These are phyloP conservation scores for Myiozetetes cayanensis DNA, from an alignment of 2,113 vertebrate species.

Conservation along the genomic window DNA sequence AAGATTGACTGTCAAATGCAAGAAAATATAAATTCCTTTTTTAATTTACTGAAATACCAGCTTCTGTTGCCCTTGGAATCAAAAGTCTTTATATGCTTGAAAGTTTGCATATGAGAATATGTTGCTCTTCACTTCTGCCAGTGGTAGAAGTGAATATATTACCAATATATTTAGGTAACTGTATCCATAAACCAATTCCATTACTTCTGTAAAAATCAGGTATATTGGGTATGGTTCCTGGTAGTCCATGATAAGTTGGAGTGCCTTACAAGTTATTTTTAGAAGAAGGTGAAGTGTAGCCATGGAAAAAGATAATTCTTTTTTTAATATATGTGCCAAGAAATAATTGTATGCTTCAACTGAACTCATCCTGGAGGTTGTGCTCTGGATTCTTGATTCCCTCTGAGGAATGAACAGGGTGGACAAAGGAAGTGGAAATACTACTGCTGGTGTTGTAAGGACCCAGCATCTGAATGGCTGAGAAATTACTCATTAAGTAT, in stretches of 20 bases:
- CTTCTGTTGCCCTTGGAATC: background rate
- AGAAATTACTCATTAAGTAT: background rate
- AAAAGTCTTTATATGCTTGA: background rate
- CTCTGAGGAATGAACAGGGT: background rate
- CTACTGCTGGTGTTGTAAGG: background rate
- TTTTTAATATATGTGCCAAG: background rate
- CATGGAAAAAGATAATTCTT: background rate
- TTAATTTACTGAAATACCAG: background rate
- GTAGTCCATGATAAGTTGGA: background rate
- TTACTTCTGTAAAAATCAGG: background rate
- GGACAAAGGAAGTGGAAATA: background rate
- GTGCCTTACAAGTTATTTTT: background rate
- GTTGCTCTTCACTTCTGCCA: background rate
- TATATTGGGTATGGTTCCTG: background rate
- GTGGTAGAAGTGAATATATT: background rate
- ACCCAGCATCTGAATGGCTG: background rate
- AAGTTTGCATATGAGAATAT: background rate
- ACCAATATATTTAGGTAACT: background rate
- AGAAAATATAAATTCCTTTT: background rate
- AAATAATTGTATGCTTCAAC: background rate
- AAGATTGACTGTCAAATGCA: background rate
- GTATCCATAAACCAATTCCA: background rate
- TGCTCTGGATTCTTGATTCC: background rate
- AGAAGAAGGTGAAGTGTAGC: background rate
- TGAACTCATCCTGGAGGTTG: background rate